phyloP scores from a whole-genome alignment of 2,888 invertebrate species.

The Polylopha cassiicola region DNA sequence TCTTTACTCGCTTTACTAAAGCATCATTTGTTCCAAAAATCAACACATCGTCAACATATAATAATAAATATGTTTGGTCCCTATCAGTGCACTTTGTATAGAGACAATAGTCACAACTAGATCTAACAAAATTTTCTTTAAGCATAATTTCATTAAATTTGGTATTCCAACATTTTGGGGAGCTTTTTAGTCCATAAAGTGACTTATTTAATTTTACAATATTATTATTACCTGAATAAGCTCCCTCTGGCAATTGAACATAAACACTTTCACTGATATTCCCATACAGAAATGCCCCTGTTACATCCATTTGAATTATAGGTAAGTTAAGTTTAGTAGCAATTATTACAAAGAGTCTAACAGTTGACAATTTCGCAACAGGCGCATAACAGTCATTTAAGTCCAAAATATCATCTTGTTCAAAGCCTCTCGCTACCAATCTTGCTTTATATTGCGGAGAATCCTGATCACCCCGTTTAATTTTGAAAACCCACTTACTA shows the following conservation, averaged over 20 bases:
- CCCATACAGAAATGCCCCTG: conserved; percentile 26
- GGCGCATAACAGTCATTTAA: conserved; percentile 22
- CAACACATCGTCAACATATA: conserved; percentile 22
- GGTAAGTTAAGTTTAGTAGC: conserved; percentile 25
- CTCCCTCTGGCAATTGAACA: conserved; percentile 25
- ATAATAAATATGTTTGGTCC: conserved; percentile 17
- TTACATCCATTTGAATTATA: conserved; percentile 27
- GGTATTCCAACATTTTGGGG: conserved; percentile 24
- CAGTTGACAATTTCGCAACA: conserved; percentile 24
- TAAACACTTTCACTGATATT: conserved; percentile 22
- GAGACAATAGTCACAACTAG: conserved; percentile 21
- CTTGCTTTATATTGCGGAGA: conserved; percentile 17
- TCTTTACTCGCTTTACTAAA: conserved; percentile 11
- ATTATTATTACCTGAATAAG: conserved; percentile 13
- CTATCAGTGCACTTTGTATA: conserved; percentile 15
- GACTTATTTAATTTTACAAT: conserved; percentile 22
- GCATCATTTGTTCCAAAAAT: conserved; percentile 17
- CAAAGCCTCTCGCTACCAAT: conserved; percentile 14
- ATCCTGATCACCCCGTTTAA: no score
- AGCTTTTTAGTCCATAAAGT: conserved; percentile 25
- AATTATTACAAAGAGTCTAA: conserved; percentile 23
- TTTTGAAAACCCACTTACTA: no score
- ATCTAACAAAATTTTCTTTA: conserved; percentile 19
- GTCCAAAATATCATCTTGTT: conserved; percentile 14
- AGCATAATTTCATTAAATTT: conserved; percentile 23